phyloP scores from a whole-genome alignment of 2,113 vertebrate species.

The Engraulis encrasicolus region DNA sequence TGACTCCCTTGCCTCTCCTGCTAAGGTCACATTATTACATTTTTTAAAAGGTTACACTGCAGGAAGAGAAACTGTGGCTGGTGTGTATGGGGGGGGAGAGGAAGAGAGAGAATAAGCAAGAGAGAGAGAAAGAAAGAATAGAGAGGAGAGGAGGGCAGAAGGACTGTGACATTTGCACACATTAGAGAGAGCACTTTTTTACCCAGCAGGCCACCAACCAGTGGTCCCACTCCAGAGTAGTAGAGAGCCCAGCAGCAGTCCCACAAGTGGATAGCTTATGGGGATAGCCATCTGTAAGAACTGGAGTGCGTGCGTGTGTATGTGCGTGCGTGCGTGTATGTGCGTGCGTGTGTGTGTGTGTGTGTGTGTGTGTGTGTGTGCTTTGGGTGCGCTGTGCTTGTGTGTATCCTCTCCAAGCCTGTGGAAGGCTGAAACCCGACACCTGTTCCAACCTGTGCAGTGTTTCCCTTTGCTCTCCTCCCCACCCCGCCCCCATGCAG shows the following conservation, averaged over 20 bases:
- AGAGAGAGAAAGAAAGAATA: too few relatives aligned
- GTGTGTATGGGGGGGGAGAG: too few relatives aligned
- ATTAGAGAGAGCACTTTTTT: constrained; percentile 46
- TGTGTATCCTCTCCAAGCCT: background rate
- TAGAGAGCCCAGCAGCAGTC: background rate
- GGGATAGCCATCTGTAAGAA: background rate
- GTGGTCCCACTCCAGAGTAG: background rate
- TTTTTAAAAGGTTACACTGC: constrained; percentile 57
- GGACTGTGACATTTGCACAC: constrained; percentile 50
- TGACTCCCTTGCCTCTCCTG: constrained; percentile 38
- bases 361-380: background rate
- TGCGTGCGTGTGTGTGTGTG: too few relatives aligned
- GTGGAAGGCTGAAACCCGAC: background rate
- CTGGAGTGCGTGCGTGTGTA: background rate
- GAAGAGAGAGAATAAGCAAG: too few relatives aligned
- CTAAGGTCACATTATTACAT: constrained; percentile 54
- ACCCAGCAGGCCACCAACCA: background rate
- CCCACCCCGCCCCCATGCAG: background rate
- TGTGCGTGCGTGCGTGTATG: background rate
- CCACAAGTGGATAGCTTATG: background rate
- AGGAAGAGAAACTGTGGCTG: constrained; percentile 34
- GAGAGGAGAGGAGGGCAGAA: constrained; percentile 39
- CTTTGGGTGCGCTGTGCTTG: background rate
- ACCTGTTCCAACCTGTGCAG: background rate
- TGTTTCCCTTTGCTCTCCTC: background rate